Conservation (phyloP, 2,797 vertebrate species). For the Tamandua tetradactyla region DNA sequence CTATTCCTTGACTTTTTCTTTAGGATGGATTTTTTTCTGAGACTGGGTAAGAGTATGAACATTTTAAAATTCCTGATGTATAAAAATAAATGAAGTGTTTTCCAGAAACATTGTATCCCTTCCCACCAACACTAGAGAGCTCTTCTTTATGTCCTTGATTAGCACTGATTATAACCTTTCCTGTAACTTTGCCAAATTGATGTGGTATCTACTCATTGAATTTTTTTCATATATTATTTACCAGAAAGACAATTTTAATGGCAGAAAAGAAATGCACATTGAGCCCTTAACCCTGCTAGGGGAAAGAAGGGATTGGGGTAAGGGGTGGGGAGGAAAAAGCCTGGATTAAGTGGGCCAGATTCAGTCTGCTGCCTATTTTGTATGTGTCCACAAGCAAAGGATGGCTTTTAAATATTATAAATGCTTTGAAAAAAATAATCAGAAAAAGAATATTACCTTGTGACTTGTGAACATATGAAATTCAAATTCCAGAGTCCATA, state of each 20-base stretch:
- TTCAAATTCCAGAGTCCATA: conserved; percentile 46
- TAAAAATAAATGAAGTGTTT: neutral
- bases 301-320: neutral
- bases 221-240: neutral
- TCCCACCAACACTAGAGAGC: neutral
- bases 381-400: neutral
- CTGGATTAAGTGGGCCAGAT: neutral
- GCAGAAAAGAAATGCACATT: neutral
- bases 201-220: neutral
- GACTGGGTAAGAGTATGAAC: neutral
- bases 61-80: neutral
- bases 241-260: neutral
- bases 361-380: neutral
- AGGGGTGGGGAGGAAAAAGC: neutral
- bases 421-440: neutral
- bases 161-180: neutral
- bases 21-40: neutral
- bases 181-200: neutral
- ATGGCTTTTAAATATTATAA: neutral
- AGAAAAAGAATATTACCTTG: conserved; percentile 30
- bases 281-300: neutral
- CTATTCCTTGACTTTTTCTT: neutral
- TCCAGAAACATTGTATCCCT: neutral
- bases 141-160: neutral
- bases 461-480: conserved; percentile 47